Evolutionary conservation across 2,888 invertebrate species (phyloP).

Genomic region (Taphrorychus bicolor): DNA sequence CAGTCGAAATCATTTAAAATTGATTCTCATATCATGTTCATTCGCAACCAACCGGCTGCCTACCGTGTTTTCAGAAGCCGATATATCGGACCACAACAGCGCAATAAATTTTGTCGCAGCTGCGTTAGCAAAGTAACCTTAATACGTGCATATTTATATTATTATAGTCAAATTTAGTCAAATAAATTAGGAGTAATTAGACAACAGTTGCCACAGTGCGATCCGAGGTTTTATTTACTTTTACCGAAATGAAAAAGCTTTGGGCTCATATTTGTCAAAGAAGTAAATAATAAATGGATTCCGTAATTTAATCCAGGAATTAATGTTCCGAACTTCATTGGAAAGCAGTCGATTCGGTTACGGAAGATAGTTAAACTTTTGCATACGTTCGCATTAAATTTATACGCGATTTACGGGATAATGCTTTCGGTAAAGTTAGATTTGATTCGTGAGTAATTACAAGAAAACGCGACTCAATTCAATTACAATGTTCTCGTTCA

Average conservation of each 20-base stretch:
- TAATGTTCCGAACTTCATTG: slow-evolving; percentile 7
- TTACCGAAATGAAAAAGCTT: too few species aligned
- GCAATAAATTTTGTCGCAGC: slow-evolving; percentile 10
- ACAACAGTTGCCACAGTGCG: not conserved
- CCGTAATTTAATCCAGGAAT: slow-evolving; percentile 14
- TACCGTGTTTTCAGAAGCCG: not conserved
- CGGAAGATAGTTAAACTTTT: slow-evolving; percentile 39
- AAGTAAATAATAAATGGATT: slow-evolving; percentile 10
- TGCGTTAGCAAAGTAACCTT: slow-evolving; percentile 15
- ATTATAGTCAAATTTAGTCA: not conserved
- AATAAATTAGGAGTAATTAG: not conserved
- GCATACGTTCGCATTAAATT: slow-evolving; percentile 49
- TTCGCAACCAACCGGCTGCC: not conserved
- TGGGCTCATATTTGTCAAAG: not conserved
- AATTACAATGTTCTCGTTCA: slow-evolving; percentile 7
- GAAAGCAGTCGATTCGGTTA: slow-evolving; percentile 18
- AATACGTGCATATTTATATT: not conserved
- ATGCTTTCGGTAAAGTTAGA: slow-evolving; percentile 52
- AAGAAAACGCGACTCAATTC: slow-evolving; percentile 29
- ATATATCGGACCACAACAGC: slow-evolving; percentile 10
- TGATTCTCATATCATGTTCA: slow-evolving; percentile 8
- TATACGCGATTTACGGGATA: slow-evolving; percentile 45
- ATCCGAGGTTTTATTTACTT: not conserved
- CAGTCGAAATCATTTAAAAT: slow-evolving; percentile 1
- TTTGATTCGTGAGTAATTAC: slow-evolving; percentile 57